Evolutionary conservation across 2,113 vertebrate genomes (phyloP), one percentile per base, ranked within the genome.

Genomic region (Xenopus laevis): DNA sequence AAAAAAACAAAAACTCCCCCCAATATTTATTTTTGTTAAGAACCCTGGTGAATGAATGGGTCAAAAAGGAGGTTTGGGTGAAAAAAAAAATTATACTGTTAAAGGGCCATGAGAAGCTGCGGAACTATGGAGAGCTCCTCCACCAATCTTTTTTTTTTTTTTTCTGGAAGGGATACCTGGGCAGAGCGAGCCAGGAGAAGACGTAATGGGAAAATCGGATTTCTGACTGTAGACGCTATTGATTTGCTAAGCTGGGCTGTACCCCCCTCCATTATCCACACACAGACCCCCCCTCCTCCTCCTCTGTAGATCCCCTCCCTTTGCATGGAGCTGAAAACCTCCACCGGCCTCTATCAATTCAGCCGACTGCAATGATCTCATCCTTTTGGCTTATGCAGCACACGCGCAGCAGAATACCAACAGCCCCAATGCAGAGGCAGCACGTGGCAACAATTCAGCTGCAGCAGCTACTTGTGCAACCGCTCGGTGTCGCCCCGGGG

Each of bases 331-430:
- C 30, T 13, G 45, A 12, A 50, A 58, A 21, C 58, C 61, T 58
- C 50, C 53, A 46, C 62, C 62, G 1, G n/a, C 62, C 71, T 30
- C 40, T 11, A 61, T 61, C 65, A 67, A 68, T 74, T 44, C 65
- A 46, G 17, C 58, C 20, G 45, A 68, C 73, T 76, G 73, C 74
- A 77, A 77, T 77, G 74, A 77, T 70, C 74, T 77, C 74, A 77
- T 77, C 74, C 27, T 44, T 64, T 7, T 40, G 33, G 33, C 55
- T 57, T 62, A 53, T 75, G 65, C 59, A 69, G 66, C 23, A 27
- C 65, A 44, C 59, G 52, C 21, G 6, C 74, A 70, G 47, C 66
- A 64, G 74, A 77, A 77, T 77, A 77, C 67, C 57, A 77, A 77
- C 72, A 63, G 60, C 17, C 71, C 33, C 66, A 58, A 65, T 68